Conservation (phyloP, 2,888 invertebrate genomes). For the Tryphoninae sp. region DNA sequence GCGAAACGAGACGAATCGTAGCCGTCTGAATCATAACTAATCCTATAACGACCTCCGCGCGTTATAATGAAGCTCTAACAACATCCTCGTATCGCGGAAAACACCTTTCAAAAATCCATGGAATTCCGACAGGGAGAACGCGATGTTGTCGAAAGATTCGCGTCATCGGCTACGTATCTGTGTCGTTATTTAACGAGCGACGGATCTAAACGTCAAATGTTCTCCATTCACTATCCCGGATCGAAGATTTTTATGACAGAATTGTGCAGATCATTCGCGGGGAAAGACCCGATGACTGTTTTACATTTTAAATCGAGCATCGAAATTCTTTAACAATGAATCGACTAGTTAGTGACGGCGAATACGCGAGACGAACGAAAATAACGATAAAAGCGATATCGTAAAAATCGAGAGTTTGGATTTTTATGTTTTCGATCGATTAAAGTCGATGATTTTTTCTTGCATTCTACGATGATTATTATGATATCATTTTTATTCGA, state of each 20-base stretch:
- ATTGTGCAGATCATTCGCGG: too few relatives aligned
- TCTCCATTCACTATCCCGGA: conserved; percentile 4
- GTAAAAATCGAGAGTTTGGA: too few relatives aligned
- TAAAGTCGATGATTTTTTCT: too few relatives aligned
- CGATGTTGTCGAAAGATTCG: conserved; percentile 11
- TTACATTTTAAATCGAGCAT: too few relatives aligned
- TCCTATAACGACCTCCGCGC: conserved; percentile 38
- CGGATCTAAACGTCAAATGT: conserved; percentile 4
- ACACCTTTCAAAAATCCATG: conserved; percentile 48
- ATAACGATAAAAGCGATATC: too few relatives aligned
- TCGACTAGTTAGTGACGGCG: too few relatives aligned
- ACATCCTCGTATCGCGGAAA: conserved; percentile 36
- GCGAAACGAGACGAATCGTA: background rate
- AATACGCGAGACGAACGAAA: too few relatives aligned
- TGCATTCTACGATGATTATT: too few relatives aligned
- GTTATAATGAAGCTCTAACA: conserved; percentile 4
- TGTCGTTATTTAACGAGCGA: background rate
- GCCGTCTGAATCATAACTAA: conserved; percentile 38
- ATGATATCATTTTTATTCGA: too few relatives aligned
- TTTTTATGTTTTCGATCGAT: too few relatives aligned
- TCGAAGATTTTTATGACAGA: background rate
- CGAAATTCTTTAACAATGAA: too few relatives aligned
- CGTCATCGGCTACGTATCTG: conserved; percentile 44
- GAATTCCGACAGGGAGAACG: conserved; percentile 27
- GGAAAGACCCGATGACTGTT: too few relatives aligned